Evolutionary conservation across 2,888 invertebrate species (phyloP), one percentile per base, ranked within the genome.

Genomic region (Therioaphis trifolii): DNA sequence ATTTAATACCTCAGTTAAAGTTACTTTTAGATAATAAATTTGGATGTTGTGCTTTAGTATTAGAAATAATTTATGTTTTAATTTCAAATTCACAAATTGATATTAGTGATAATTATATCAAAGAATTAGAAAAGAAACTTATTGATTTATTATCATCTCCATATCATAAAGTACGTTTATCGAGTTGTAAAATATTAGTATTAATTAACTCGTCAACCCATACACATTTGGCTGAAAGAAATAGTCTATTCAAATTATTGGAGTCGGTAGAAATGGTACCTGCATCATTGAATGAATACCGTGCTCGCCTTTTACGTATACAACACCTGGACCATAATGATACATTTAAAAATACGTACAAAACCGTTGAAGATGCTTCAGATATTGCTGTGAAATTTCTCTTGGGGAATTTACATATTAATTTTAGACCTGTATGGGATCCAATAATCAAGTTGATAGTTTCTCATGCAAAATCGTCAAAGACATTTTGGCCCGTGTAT

Each of bases 381-480:
- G 86, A 90, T 86, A 92, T 94, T 87, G 92, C 94, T 0, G 88
- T 98, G 27, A 91, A 93, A 85, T 96, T 94, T 87, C 91, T 97
- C 87, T 90, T 97, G 49, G 96, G 97, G 2, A 91, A 93, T 85
- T 89, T 97, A 74, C 95, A 94, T 88, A 91, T 94, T 27, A 97
- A 97, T 88, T 97, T 98, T 87, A 94, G 95, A 86, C 90, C 96
- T 18, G 88, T 98, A 0, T 98, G 98, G 98, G 93, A 94, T 85
- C 96, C 97, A 0, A 90, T 94, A 0, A 90, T 91, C 21, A 92
- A 94, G 87, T 90, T 96, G 61, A 92, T 98, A 71, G 91, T 93
- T 1, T 91, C 93, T 0, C 94, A 94, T 88, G 94, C 95, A 0
- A 91, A 90, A 87, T 91, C 91, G 35, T 71, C 84, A 72, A 68